These are phyloP conservation scores for Limosa lapponica DNA, from an alignment of 2,797 vertebrate species.

Conservation along the genomic window DNA sequence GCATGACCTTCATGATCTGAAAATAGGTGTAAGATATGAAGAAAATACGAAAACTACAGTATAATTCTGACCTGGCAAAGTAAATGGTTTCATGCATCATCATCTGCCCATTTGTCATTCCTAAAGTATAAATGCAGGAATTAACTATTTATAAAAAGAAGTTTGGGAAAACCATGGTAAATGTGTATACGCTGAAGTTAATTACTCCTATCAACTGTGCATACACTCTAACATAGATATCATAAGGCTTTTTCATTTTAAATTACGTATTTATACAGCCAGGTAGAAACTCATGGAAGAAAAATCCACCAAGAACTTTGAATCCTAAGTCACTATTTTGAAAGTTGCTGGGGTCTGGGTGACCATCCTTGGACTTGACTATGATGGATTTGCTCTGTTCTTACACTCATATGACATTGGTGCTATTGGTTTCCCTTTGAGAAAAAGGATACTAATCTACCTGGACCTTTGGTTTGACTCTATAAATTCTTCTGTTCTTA, in stretches of 20 bases:
- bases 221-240: background rate
- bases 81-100: background rate
- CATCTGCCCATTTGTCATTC: background rate
- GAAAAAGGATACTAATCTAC: background rate
- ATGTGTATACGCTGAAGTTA: background rate
- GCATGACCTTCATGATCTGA: background rate
- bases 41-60: background rate
- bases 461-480: background rate
- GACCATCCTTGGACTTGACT: background rate
- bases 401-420: background rate
- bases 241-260: background rate
- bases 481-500: background rate
- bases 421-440: background rate
- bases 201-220: background rate
- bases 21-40: background rate
- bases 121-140: background rate
- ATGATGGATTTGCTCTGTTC: background rate
- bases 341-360: background rate
- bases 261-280: background rate
- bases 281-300: background rate
- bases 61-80: background rate
- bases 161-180: background rate
- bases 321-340: background rate
- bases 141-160: background rate
- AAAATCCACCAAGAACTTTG: background rate